Percentiles rank a stretch among this genome's conserved stretches.
Evolutionary conservation across 2,113 vertebrate species (phyloP).

Genomic region (Macrotus californicus): DNA sequence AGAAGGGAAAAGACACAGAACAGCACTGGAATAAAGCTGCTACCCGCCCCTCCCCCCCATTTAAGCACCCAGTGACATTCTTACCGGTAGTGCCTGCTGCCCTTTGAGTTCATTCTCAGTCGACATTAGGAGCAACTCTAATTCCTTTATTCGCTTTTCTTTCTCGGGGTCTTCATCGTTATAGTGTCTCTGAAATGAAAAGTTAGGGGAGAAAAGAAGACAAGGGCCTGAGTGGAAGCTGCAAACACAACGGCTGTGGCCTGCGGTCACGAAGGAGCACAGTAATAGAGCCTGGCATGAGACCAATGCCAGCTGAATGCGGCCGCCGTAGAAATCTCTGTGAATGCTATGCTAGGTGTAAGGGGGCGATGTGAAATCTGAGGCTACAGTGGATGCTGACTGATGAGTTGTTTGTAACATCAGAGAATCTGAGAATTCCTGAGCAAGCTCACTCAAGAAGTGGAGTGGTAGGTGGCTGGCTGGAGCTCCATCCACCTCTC

Average conservation of each 20-base stretch:
- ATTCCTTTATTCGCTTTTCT: slow-evolving; percentile 99
- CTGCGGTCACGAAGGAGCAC: slow-evolving; percentile 50
- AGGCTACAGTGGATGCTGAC: slow-evolving; percentile 24
- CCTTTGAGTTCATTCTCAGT: slow-evolving; percentile 98
- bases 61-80: slow-evolving; percentile 77
- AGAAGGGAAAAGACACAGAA: slow-evolving; percentile 70
- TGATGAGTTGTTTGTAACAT: background rate
- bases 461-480: background rate
- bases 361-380: slow-evolving; percentile 40
- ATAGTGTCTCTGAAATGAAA: slow-evolving; percentile 94
- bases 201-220: slow-evolving; percentile 75
- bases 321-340: slow-evolving; percentile 49
- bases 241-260: slow-evolving; percentile 63
- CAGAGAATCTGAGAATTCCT: background rate
- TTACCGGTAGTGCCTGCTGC: slow-evolving; percentile 93
- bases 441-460: slow-evolving; percentile 27
- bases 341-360: slow-evolving; percentile 30
- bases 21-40: slow-evolving; percentile 73
- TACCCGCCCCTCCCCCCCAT: slow-evolving; percentile 56
- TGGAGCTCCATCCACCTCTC: slow-evolving; percentile 47
- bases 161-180: slow-evolving; percentile 99
- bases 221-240: slow-evolving; percentile 72
- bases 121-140: slow-evolving; percentile 98
- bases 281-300: slow-evolving; percentile 49
- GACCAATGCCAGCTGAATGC: slow-evolving; percentile 19